Evolutionary conservation across 2,113 vertebrate species (phyloP).

Genomic region (Loxodonta africana): DNA sequence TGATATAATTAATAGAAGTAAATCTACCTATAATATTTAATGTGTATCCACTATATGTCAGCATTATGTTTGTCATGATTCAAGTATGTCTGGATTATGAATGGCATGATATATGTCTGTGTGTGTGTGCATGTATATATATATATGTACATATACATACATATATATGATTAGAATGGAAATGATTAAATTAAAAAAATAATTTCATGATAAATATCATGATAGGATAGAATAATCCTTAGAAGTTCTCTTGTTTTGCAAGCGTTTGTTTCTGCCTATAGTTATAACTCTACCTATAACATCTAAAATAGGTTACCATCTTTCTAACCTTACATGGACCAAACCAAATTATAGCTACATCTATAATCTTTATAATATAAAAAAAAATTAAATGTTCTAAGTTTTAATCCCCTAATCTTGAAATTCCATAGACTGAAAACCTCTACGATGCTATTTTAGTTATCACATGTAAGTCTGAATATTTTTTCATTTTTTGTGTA

Average conservation of each 20-base stretch:
- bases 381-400: background rate
- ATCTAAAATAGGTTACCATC: background rate
- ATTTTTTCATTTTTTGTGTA: background rate
- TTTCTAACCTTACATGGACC: background rate
- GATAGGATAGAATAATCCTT: background rate
- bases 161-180: background rate
- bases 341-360: background rate
- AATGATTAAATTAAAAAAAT: slow-evolving; percentile 33
- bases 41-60: background rate
- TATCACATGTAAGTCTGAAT: background rate
- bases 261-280: background rate
- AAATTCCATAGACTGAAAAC: background rate
- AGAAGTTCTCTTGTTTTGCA: background rate
- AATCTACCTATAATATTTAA: background rate
- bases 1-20: background rate
- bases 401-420: background rate
- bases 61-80: background rate
- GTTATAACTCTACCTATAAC: background rate
- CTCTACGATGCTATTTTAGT: background rate
- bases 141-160: background rate
- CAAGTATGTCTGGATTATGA: background rate
- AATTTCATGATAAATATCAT: background rate
- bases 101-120: background rate
- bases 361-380: background rate
- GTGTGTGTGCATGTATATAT: background rate